These are phyloP conservation scores for Tinea semifulvella DNA, from an alignment of 2,888 invertebrate species.

Conservation along the genomic window DNA sequence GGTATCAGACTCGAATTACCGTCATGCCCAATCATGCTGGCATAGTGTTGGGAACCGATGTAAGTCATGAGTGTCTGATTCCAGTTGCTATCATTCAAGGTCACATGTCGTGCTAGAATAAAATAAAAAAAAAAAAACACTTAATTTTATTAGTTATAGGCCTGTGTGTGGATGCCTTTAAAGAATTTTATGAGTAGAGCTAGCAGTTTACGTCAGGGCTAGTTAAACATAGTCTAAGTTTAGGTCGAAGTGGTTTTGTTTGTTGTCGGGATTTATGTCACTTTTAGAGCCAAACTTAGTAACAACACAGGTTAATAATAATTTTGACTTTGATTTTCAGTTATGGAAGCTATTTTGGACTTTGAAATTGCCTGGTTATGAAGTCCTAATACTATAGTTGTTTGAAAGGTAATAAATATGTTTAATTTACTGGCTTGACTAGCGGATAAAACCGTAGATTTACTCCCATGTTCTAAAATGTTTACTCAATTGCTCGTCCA, in stretches of 20 bases:
- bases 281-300: not conserved
- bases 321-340: not conserved
- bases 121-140: no score
- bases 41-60: no score
- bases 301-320: conserved; percentile 4
- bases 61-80: no score
- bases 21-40: no score
- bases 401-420: not conserved
- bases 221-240: conserved; percentile 6
- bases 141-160: no score
- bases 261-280: conserved; percentile 7
- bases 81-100: no score
- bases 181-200: not conserved
- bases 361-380: not conserved
- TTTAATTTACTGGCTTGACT: not conserved
- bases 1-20: no score
- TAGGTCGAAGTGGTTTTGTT: not conserved
- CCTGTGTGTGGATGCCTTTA: not conserved
- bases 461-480: no score
- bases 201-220: conserved; percentile 4
- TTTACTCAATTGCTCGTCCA: no score
- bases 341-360: conserved; percentile 4
- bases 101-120: no score
- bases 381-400: conserved; percentile 2
- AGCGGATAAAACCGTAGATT: no score